phyloP scores from a whole-genome alignment of 2,113 vertebrate genomes.

The crab-eating macaque (Macaca fascicularis) region DNA sequence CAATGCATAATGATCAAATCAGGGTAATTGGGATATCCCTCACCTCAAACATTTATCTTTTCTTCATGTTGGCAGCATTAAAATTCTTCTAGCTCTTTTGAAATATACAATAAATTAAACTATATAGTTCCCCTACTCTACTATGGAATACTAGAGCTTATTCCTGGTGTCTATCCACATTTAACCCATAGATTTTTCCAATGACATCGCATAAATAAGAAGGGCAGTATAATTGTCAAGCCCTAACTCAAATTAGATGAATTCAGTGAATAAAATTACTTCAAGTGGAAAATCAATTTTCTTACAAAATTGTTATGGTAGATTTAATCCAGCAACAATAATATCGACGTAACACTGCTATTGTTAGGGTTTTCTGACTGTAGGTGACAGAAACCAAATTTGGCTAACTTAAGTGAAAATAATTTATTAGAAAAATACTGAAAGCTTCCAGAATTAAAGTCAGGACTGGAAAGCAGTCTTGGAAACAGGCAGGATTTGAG shows the following conservation, averaged over 20 bases:
- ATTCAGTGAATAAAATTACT: neutral
- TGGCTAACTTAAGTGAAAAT: neutral
- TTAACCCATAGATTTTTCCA: slow-evolving; percentile 15
- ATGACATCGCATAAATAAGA: neutral
- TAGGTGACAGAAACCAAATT: neutral
- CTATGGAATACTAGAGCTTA: neutral
- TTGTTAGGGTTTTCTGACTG: neutral
- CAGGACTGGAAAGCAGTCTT: neutral
- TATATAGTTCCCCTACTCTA: neutral
- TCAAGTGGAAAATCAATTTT: slow-evolving; percentile 23
- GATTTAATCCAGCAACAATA: neutral
- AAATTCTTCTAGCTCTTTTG: neutral
- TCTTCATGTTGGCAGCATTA: neutral
- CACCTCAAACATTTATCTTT: neutral
- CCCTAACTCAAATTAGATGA: neutral
- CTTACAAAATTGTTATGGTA: slow-evolving; percentile 6
- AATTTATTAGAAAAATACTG: neutral
- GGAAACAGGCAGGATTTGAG: neutral
- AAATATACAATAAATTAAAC: neutral
- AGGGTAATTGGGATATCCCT: neutral
- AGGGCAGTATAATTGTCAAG: neutral
- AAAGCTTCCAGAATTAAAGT: neutral
- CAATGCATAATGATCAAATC: neutral
- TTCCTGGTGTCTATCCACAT: neutral
- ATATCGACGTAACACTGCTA: neutral